Evolutionary conservation across 64 coral and sea anemone genomes (phyloP), one percentile per base, ranked within the genome.

Genomic region (Porites lutea): DNA sequence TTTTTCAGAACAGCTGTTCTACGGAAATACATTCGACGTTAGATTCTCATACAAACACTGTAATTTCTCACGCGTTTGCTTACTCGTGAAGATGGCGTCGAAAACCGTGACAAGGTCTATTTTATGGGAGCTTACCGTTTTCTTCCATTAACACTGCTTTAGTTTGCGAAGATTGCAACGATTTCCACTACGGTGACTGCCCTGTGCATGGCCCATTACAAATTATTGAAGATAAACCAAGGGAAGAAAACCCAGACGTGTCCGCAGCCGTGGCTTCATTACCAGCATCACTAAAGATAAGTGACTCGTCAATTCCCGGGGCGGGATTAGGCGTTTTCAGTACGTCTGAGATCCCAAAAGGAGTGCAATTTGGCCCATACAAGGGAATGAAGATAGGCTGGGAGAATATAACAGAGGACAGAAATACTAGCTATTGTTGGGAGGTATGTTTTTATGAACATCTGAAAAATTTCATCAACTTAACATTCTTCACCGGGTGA

Each of bases 101-200:
- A n/a, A n/a, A n/a, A 55, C 53, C 6, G 11, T 55, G 11, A 55
- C 6, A 55, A 5, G 0, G 53, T 3, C 53, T 0, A 55, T 0
- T 55, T 55, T 55, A 55, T 8, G 6, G 6, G 6, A 55, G 53
- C 11, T 16, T 59, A 37, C 4, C 13, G 21, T 27, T 70, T 70
- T 20, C 2, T 27, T 70, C 27, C n/a, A 70, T 23, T 10, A 8
- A 21, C 66, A 21, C n/a, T 37, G 27, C 16, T 78, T 71, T 66
- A 92, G 92, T 70, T 89, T 94, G 92, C 14, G 92, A 95, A 77
- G 93, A 95, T 22, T 95, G 93, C 46, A 88, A 95, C 79, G 93
- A 90, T 48, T 72, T 95, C 22, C 66, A 89, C 47, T 83, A 83
- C 73, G 92, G 87, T 14, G 92, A 94, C 23, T 94, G 92, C 8